phyloP scores from a whole-genome alignment of 2,888 invertebrate genomes.

The Ochropleura plecta region DNA sequence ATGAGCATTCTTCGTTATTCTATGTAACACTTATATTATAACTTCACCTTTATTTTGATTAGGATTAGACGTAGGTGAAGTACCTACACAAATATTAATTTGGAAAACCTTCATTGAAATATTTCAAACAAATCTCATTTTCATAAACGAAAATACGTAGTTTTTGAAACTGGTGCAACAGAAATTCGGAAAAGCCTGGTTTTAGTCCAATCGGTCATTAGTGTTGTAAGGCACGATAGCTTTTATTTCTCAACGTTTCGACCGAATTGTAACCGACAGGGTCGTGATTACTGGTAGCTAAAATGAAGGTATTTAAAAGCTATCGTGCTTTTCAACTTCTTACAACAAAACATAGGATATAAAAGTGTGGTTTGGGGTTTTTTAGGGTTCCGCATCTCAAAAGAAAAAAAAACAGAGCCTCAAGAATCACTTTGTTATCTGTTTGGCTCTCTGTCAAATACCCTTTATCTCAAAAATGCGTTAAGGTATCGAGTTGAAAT shows the following conservation, averaged over 20 bases:
- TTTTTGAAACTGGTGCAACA: background rate
- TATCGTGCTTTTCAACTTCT: background rate
- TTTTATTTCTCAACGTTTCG: slow-evolving; percentile 10
- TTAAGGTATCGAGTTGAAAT: no score
- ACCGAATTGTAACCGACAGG: background rate
- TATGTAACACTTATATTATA: background rate
- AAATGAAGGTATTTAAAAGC: background rate
- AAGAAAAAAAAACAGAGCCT: no score
- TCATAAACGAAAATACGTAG: background rate
- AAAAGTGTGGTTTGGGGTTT: background rate
- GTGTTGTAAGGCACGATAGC: background rate
- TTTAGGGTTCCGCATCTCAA: no score
- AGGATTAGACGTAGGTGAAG: background rate
- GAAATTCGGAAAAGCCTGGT: background rate
- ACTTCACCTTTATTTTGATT: background rate
- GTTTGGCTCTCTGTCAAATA: no score
- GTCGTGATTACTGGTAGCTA: background rate
- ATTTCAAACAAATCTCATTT: background rate
- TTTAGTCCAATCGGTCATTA: slow-evolving; percentile 19
- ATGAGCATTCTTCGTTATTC: background rate
- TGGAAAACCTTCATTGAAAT: background rate
- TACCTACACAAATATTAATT: background rate
- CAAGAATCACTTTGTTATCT: no score
- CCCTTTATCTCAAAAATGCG: no score
- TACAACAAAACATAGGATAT: background rate